phyloP scores from a whole-genome alignment of 2,797 vertebrate species.

The Pelobates cultripes region DNA sequence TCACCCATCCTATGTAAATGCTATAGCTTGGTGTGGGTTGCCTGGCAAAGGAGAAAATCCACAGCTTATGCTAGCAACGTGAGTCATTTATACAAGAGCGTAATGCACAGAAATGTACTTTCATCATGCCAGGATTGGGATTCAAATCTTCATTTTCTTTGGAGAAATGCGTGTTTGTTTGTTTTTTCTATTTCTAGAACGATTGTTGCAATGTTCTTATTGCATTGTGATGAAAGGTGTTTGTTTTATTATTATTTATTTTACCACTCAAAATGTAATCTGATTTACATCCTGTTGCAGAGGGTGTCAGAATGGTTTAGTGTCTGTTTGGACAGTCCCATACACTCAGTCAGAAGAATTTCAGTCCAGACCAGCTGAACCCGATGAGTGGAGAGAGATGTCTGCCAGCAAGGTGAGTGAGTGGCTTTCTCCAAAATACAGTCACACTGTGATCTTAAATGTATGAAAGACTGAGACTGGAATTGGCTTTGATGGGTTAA shows the following conservation, averaged over 20 bases:
- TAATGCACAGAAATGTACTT: not conserved
- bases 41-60: slow-evolving; percentile 79
- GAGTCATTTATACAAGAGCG: slow-evolving; percentile 58
- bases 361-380: slow-evolving; percentile 70
- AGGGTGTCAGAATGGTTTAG: slow-evolving; percentile 93
- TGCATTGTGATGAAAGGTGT: not conserved
- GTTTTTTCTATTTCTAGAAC: too few relatives aligned
- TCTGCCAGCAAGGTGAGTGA: slow-evolving; percentile 76
- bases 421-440: too few relatives aligned
- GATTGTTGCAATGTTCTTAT: not conserved
- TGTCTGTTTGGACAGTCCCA: slow-evolving; percentile 92
- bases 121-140: not conserved
- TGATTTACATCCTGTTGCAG: slow-evolving; percentile 66
- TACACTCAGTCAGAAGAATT: slow-evolving; percentile 74
- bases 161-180: too few relatives aligned
- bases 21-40: slow-evolving; percentile 86
- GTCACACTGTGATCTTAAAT: too few relatives aligned
- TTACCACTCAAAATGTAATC: too few relatives aligned
- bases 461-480: too few relatives aligned
- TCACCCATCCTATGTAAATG: slow-evolving; percentile 86
- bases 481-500: too few relatives aligned
- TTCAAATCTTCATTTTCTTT: not conserved
- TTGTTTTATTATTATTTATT: too few relatives aligned
- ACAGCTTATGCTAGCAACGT: slow-evolving; percentile 88
- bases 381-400: slow-evolving; percentile 88